Base-by-base conservation (phyloP, 2,888 invertebrate genomes). In the Oconnorella tubifera region DNA sequence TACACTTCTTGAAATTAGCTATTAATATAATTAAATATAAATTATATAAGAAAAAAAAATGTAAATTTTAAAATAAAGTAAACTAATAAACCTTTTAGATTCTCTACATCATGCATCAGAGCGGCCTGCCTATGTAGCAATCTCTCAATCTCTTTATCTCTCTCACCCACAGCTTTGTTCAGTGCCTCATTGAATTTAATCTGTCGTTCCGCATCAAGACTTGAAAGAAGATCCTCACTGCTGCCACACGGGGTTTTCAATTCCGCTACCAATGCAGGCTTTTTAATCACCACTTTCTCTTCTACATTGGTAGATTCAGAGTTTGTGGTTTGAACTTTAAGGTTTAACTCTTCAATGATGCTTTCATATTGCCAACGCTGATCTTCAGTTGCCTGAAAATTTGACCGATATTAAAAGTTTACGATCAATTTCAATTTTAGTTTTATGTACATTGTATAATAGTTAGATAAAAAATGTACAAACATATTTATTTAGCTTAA, bases 181-280 rank as follows among this genome's bases (percentile, higher is more conserved):
- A 88, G 84, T 29, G 87, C 86, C 72, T 88, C 88, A 75, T 88
- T 88, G 75, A 88, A 86, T 68, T 72, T 71, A 28, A 81, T 76
- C 64, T 70, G 64, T 33, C 65, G 28, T 33, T 60, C 56, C 48
- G 62, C 65, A 25, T 65, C 65, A 23, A 60, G 19, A 19, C 40
- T 40, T 19, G 40, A 40, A 10, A 40, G 40, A 10, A 40, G 40
- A 10, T 40, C 40, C 19, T 40, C 40, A 19, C 19, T 19, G 10
- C 40, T 19, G 10, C 10, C 10, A n/a, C n/a, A n/a, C n/a, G n/a
- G n/a, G 10, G 10, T 40, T 19, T 40, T 40, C 10, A 40, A 10
- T 19, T 40, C 40, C 19, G 40, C 40, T n/a, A n/a, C n/a, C n/a
- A n/a, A n/a, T 19, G 10, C 40, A 10, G 40, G 19, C 40, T 19